Evolutionary conservation across 2,113 vertebrate genomes (phyloP).

Genomic region (Salminus brasiliensis): DNA sequence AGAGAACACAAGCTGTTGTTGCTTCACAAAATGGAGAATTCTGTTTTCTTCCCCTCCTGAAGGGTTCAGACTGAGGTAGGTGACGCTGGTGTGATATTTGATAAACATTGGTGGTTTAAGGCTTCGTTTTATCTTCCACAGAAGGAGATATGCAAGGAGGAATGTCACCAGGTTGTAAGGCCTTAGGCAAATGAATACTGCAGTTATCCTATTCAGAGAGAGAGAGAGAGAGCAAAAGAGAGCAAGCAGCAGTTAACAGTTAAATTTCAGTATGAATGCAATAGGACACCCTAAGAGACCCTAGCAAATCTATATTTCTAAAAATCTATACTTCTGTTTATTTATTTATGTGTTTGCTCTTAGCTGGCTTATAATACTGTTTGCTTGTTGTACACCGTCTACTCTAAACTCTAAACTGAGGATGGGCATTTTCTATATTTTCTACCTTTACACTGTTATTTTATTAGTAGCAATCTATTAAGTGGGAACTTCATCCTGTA

Average conservation of each 20-base stretch:
- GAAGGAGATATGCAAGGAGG: background rate
- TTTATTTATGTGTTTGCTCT: background rate
- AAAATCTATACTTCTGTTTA: background rate
- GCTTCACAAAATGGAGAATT: background rate
- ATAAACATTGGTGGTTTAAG: background rate
- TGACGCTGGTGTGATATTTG: background rate
- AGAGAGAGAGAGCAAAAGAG: background rate
- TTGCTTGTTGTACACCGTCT: background rate
- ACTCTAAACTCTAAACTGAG: background rate
- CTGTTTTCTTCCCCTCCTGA: background rate
- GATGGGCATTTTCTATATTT: background rate
- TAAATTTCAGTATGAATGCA: background rate
- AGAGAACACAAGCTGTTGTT: background rate
- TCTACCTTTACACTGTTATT: background rate
- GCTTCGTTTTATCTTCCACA: background rate
- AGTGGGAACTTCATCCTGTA: no score
- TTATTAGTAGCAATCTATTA: no score
- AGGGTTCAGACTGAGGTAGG: background rate
- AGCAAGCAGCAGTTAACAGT: background rate
- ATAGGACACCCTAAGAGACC: background rate
- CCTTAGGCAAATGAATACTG: constrained; percentile 4
- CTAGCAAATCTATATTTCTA: no score
- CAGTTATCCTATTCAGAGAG: background rate
- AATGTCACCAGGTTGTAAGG: background rate
- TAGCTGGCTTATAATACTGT: background rate